phyloP scores from a whole-genome alignment of 2,113 vertebrate species.

The Naja naja region DNA sequence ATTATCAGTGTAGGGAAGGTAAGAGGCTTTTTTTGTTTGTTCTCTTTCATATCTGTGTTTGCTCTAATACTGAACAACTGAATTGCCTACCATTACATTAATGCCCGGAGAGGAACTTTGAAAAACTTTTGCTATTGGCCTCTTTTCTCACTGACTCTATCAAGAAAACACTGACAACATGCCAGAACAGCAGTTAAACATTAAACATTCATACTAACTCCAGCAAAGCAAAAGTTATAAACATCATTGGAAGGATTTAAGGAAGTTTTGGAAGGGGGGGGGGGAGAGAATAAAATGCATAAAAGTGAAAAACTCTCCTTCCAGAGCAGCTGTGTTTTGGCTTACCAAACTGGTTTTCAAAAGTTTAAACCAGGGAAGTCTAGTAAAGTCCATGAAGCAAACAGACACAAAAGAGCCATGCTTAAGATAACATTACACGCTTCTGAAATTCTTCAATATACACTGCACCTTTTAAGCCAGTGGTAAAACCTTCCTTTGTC shows the following conservation, averaged over 20 bases:
- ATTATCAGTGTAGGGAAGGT: not conserved
- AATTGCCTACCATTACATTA: conserved; percentile 15
- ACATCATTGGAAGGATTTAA: not conserved
- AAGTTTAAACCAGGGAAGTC: not conserved
- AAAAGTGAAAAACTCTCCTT: not conserved
- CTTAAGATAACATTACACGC: not conserved
- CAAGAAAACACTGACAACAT: conserved; percentile 1
- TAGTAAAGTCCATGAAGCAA: not conserved
- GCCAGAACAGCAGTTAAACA: conserved; percentile 33
- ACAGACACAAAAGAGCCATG: not conserved
- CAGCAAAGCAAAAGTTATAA: conserved; percentile 18
- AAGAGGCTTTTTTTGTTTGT: no score
- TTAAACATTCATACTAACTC: conserved; percentile 21
- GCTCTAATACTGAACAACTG: not conserved
- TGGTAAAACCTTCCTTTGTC: not conserved
- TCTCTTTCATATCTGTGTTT: not conserved
- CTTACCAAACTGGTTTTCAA: conserved; percentile 2
- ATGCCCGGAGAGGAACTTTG: not conserved
- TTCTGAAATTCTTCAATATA: not conserved
- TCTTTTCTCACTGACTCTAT: conserved; percentile 10
- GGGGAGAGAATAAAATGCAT: not conserved
- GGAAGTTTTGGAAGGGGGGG: not conserved
- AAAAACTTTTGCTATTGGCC: not conserved
- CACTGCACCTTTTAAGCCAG: not conserved
- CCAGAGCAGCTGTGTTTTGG: not conserved